A percentile compares a stretch with the other conserved stretches of the same genome.
Conservation (phyloP, 2,888 invertebrate species). For the Rhingia campestris region DNA sequence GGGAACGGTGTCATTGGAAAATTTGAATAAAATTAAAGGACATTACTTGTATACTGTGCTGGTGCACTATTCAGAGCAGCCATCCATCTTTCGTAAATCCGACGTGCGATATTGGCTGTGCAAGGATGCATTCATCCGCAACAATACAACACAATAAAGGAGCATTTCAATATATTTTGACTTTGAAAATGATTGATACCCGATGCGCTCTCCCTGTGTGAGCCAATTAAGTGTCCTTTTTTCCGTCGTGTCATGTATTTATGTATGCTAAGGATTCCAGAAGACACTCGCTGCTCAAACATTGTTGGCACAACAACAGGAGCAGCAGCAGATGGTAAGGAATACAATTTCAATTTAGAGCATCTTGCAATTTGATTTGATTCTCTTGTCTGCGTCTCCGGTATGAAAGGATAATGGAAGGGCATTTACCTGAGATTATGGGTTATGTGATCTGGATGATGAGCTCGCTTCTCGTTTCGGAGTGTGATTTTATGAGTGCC, state of each 20-base stretch:
- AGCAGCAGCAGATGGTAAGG: constrained; percentile 56
- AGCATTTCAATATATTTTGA: constrained; percentile 71
- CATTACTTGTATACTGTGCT: constrained; percentile 14
- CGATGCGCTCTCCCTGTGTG: constrained; percentile 48
- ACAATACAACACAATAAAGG: constrained; percentile 47
- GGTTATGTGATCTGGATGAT: constrained; percentile 70
- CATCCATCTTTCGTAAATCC: constrained; percentile 66
- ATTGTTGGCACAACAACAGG: constrained; percentile 63
- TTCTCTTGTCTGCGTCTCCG: constrained; percentile 41
- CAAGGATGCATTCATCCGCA: constrained; percentile 68
- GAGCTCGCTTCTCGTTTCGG: constrained; percentile 63
- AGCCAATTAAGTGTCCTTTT: constrained; percentile 71
- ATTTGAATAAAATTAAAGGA: constrained; percentile 69
- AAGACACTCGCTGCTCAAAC: constrained; percentile 6
- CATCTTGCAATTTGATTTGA: constrained; percentile 69
- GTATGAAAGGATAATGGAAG: constrained; percentile 61
- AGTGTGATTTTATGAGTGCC: constrained; percentile 68
- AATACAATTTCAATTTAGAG: constrained; percentile 71
- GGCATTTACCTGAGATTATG: constrained; percentile 68
- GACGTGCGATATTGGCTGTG: constrained; percentile 66
- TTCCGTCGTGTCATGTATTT: background rate
- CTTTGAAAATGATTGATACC: constrained; percentile 67
- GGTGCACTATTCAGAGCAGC: background rate
- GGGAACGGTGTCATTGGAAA: constrained; percentile 46
- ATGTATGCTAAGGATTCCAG: constrained; percentile 12